Base-by-base conservation (phyloP, 1,140 invertebrate species). In the Brachionus sp. region DNA sequence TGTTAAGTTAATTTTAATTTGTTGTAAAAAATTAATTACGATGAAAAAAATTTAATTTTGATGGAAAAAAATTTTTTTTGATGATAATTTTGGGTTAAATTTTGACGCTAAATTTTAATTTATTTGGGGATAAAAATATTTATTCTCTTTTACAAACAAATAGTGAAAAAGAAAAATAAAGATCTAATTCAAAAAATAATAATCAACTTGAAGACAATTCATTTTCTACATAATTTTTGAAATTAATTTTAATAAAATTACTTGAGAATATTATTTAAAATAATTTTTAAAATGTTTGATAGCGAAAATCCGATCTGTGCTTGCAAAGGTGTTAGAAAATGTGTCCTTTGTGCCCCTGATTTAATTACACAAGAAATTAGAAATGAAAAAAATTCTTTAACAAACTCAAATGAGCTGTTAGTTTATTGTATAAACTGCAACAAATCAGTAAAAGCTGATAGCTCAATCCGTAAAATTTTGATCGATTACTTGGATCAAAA, bases 341-440 rank as follows among this genome's bases (percentile, higher is more conserved):
- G 77, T 64, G 33, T 42, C 12, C 2, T 62, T 35, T 80, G 77
- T 89, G 94, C 95, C 90, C 88, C 90, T 25, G 88, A 92, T 25
- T 62, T n/a, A 44, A 37, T 42, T n/a, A 57, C 29, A 10, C 12
- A 62, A 25, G 53, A 70, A 10, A 3, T 50, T 50, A 64, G 57
- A 29, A 33, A 77, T 37, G 62, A 57, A 64, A 53, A 57, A 44
- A 33, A 53, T 23, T 29, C 6, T 4, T 12, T 83, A 7, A 12
- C 12, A 16, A 10, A 39, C 12, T 80, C 1, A 6, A 62, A 80
- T 5, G 57, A 62, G 0, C 3, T 62, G 0, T 80, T 13, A 62
- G 4, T 80, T 9, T 80, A 62, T 80, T 80, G 77, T 16, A 0
- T 35, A 5, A 80, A 80, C 62, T 80, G 77, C 16, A 33, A 80